These are phyloP conservation scores for Drosophila silvestris DNA, from an alignment of 2,888 invertebrate genomes.

Conservation along the genomic window DNA sequence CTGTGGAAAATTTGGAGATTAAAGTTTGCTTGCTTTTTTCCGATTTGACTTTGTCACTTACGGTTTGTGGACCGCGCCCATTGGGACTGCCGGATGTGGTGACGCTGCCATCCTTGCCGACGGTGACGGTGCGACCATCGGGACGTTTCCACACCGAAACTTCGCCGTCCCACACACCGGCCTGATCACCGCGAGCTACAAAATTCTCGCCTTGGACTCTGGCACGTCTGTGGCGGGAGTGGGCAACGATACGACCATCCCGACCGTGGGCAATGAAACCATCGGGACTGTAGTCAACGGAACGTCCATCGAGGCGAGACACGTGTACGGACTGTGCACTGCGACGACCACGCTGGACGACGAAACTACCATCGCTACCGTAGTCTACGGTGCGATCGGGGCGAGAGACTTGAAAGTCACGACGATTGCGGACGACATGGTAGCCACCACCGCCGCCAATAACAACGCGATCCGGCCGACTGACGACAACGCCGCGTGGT, in stretches of 20 bases:
- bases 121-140: conserved; percentile 59
- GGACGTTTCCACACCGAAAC: conserved; percentile 61
- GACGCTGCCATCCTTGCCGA: conserved; percentile 46
- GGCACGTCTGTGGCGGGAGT: conserved; percentile 32
- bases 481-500: conserved; percentile 2
- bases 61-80: conserved; percentile 49
- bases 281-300: conserved; percentile 21
- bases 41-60: conserved; percentile 24
- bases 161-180: conserved; percentile 46
- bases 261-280: conserved; percentile 11
- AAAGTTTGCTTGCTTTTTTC: not conserved
- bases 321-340: conserved; percentile 27
- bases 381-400: conserved; percentile 57
- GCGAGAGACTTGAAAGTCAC: conserved; percentile 39
- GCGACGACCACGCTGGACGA: conserved; percentile 35
- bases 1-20: conserved; percentile 6
- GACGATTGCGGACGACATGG: conserved; percentile 22
- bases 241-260: conserved; percentile 36
- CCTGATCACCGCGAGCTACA: conserved; percentile 64
- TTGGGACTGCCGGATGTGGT: conserved; percentile 62
- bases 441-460: not conserved
- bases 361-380: conserved; percentile 28
- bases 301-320: conserved; percentile 32
- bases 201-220: conserved; percentile 64
- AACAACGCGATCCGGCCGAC: conserved; percentile 34